Evolutionary conservation across 2,797 vertebrate genomes (phyloP), one percentile per base, ranked within the genome.

Genomic region (Lithobates sylvaticus): DNA sequence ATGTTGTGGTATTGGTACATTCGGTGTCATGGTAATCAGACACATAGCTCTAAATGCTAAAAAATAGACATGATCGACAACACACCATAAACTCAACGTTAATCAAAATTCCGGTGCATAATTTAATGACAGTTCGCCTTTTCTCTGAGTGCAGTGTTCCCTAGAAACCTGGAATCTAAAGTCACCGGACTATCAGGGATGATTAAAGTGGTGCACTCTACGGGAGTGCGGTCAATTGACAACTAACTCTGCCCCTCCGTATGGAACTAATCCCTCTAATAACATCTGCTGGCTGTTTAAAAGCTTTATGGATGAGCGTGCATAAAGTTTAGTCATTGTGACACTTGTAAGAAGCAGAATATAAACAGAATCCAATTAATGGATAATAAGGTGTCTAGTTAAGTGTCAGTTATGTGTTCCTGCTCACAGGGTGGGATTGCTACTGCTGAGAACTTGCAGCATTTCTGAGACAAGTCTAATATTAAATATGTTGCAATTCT

Each of bases 191-290:
- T 26, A 26, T 36, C 50, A 65, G 76, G 69, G 61, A 61, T 73
- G 76, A 74, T 44, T 81, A 61, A 69, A 79, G 69, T 61, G 27
- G 16, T 3, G 61, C 64, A 70, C 67, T 64, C 64, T 42, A 44
- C 34, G 42, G 50, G 27, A 74, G 81, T 75, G 50, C 64, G 32
- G 70, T 84, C 76, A 80, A 69, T 71, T 64, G 76, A 87, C 83
- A 80, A 85, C 69, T 86, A 12, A 86, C n/a, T 42, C 36, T 75
- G 69, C 44, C 54, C 61, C 54, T 73, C 72, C 74, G 61, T n/a
- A 74, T 47, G 71, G 81, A 80, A 87, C 86, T 87, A 87, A 87
- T 87, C 86, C 64, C 76, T 58, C 81, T 87, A 84, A 84, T 87
- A 80, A 84, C 86, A 87, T 84, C 86, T 87, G 86, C 76, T 58